Base-by-base conservation (phyloP, 2,113 vertebrate genomes). In the Macaca fascicularis region DNA sequence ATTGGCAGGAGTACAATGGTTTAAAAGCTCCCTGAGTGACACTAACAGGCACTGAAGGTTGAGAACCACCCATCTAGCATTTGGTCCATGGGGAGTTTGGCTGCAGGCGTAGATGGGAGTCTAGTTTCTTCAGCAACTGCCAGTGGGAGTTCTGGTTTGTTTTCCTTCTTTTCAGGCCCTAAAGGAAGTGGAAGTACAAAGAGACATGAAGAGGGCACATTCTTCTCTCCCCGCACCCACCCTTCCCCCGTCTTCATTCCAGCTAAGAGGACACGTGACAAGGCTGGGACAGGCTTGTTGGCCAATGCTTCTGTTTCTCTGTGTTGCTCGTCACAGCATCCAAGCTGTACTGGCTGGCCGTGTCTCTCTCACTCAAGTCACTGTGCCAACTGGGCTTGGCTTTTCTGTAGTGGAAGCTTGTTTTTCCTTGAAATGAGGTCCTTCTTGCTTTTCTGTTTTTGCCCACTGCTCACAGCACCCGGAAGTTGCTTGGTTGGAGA, bases 111-210 rank as follows among this genome's bases (percentile, higher is more conserved):
- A 6, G 22, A 35, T 92, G 88, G 93, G 70, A 93, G 80, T 67
- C 83, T 25, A 10, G 4, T 52, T 83, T 69, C 27, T 83, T 89
- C 50, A 55, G 48, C 78, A 82, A 40, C 22, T 22, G 43, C 74
- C 82, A 69, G 38, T 43, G 52, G 94, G 85, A 84, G 27, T 74
- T 74, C 59, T 75, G 88, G 19, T 89, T 92, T 93, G 81, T 52
- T 75, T 96, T 80, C n/a, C 52, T 94, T 85, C 35, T 84, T 50
- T 40, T 91, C 20, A 17, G 79, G 59, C 64, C 79, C 43, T 23
- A 50, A 84, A 23, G 25, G 48, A 79, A 76, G 82, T 57, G 35
- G 88, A 95, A 48, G 35, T 43, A 74, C 1, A 10, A 61, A 67
- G 88, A 67, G 82, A 81, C 52, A 35, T 2, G 1, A 48, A 45